Percentiles rank a stretch among this genome's conserved stretches.
Evolutionary conservation across 53 echinoderm and acorn worm genomes (phyloP).

Genomic region (Glandiceps talaboti): DNA sequence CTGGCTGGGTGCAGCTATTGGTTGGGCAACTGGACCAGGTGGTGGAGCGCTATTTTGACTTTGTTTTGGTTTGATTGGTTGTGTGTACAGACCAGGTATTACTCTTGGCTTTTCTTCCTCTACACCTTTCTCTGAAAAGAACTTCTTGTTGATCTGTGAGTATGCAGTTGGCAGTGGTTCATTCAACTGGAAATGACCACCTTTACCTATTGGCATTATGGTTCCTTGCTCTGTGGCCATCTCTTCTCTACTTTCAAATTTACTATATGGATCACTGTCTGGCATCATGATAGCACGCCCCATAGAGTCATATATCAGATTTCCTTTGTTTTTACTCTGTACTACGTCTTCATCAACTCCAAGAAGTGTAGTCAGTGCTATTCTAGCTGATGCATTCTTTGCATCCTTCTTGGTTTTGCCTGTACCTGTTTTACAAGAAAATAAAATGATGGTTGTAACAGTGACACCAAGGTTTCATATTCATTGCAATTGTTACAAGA

Average conservation of each 20-base stretch:
- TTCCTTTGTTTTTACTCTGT: slow-evolving; percentile 19
- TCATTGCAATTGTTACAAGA: neutral
- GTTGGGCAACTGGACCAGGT: neutral
- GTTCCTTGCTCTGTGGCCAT: neutral
- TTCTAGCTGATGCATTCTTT: slow-evolving; percentile 60
- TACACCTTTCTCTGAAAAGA: neutral
- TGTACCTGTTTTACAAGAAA: slow-evolving; percentile 19
- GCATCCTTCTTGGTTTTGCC: slow-evolving; percentile 96
- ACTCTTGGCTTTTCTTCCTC: neutral
- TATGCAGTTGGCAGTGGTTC: neutral
- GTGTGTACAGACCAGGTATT: neutral
- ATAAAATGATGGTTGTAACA: no score
- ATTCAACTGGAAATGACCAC: slow-evolving; percentile 74
- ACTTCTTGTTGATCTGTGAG: neutral
- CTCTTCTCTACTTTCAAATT: neutral
- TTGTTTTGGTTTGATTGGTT: neutral
- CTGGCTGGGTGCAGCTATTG: slow-evolving; percentile 2
- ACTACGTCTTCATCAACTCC: slow-evolving; percentile 57
- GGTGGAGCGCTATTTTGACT: neutral
- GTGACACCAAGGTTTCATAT: neutral
- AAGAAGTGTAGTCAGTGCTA: slow-evolving; percentile 54
- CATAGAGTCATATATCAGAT: slow-evolving; percentile 22
- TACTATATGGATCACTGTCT: slow-evolving; percentile 14
- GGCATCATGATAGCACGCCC: slow-evolving; percentile 24
- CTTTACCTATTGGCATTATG: slow-evolving; percentile 9